Base-by-base conservation (phyloP, 2,888 invertebrate species). In the Sepiola atlantica region DNA sequence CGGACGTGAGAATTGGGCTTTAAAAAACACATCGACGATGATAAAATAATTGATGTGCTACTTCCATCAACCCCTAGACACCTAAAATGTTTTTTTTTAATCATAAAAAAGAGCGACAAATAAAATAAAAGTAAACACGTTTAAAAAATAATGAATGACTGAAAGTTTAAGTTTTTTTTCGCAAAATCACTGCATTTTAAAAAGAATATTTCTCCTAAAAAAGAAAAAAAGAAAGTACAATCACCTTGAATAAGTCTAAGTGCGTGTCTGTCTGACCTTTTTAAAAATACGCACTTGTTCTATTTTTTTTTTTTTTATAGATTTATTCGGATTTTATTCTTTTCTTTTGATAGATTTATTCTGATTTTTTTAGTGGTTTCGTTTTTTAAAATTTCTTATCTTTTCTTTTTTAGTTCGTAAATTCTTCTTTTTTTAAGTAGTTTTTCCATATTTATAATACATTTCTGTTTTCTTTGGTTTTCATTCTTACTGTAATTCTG, bases 31-130 rank as follows among this genome's bases (percentile, higher is more conserved):
- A 77, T 77, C 77, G 10, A 21, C 24, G 61, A 61, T 61, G 24
- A 61, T 61, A 61, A 77, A 77, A 77, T 77, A 77, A 77, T 77
- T 77, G 77, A 77, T 77, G n/a, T 77, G n/a, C 16, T 77, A 77
- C 16, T n/a, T 77, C 77, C 18, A n/a, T 77, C 77, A 77, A 77
- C n/a, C 77, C n/a, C n/a, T 45, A 77, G n/a, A n/a, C 77, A 55
- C 21, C 77, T 14, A 16, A 12, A 32, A 45, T 45, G 4, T 4
- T 45, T 45, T 8, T 45, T 45, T 45, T 45, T 4, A 45, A 45
- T 45, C 45, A 45, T 45, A 45, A 2, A 45, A 45, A 45, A 45
- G 45, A 45, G 8, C 2, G 45, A 45, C 8, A 4, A 45, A 45
- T 45, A 45, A 45, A 45, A 45, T 45, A 45, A 2, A 45, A 45